These are phyloP conservation scores for Podocnemis expansa DNA, from an alignment of 2,113 vertebrate species.

Conservation along the genomic window DNA sequence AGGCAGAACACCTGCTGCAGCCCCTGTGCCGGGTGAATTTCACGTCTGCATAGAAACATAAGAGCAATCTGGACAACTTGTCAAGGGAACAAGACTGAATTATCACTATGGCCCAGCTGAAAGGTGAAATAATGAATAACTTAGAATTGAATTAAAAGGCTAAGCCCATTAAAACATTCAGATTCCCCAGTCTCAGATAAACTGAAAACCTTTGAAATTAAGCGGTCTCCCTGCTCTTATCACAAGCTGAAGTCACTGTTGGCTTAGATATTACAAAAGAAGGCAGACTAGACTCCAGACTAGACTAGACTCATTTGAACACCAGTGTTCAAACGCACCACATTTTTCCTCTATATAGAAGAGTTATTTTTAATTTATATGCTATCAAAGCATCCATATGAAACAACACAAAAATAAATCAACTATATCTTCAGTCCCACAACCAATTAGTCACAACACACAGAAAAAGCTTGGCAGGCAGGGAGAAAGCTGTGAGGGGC, in stretches of 20 bases:
- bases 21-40: conserved; percentile 29
- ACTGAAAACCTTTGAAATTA: conserved; percentile 72
- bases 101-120: conserved; percentile 69
- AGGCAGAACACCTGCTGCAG: background rate
- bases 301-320: conserved; percentile 50
- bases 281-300: conserved; percentile 62
- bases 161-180: conserved; percentile 72
- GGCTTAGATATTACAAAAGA: conserved; percentile 69
- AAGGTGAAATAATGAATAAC: conserved; percentile 74
- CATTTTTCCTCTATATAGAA: conserved; percentile 58
- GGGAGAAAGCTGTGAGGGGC: no score
- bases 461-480: no score
- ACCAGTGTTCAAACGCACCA: conserved; percentile 56
- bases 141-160: conserved; percentile 73
- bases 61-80: conserved; percentile 54
- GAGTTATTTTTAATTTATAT: conserved; percentile 60
- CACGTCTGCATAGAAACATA: conserved; percentile 49
- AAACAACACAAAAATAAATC: conserved; percentile 71
- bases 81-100: conserved; percentile 72
- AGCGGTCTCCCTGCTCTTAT: conserved; percentile 66
- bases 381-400: conserved; percentile 63
- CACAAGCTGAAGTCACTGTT: conserved; percentile 55
- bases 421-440: conserved; percentile 61
- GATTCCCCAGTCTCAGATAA: conserved; percentile 69
- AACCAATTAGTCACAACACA: background rate